Conservation (phyloP, 2,797 vertebrate species). For the Coccyzus lansbergi region DNA sequence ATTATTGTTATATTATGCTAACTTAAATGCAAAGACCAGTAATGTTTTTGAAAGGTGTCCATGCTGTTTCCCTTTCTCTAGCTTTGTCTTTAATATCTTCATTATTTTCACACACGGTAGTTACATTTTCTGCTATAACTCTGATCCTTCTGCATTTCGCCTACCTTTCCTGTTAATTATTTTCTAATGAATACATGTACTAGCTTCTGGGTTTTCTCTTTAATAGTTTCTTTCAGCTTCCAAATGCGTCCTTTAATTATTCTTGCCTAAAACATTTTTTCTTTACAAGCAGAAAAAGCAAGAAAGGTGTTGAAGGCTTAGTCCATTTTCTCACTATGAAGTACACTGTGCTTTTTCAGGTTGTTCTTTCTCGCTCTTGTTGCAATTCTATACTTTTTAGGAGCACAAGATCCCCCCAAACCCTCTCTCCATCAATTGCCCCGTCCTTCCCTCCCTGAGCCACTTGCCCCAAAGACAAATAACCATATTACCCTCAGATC, state of each 20-base stretch:
- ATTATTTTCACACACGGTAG: background rate
- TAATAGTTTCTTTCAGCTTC: background rate
- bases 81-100: background rate
- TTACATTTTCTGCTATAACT: background rate
- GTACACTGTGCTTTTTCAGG: background rate
- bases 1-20: background rate
- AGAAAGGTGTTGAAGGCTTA: background rate
- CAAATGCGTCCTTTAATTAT: background rate
- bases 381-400: background rate
- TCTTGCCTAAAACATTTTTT: background rate
- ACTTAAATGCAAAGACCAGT: background rate
- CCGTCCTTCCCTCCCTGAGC: background rate
- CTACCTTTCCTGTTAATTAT: background rate
- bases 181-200: background rate
- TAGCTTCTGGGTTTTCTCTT: background rate
- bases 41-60: background rate
- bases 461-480: background rate
- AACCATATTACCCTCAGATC: background rate
- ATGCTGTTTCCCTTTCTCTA: background rate
- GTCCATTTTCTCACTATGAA: background rate
- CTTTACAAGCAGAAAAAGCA: background rate
- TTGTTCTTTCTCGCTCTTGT: background rate
- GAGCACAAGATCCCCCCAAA: background rate
- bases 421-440: background rate
- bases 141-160: background rate